Evolutionary conservation across 2,113 vertebrate species (phyloP).

Genomic region (Gracilinanus agilis): DNA sequence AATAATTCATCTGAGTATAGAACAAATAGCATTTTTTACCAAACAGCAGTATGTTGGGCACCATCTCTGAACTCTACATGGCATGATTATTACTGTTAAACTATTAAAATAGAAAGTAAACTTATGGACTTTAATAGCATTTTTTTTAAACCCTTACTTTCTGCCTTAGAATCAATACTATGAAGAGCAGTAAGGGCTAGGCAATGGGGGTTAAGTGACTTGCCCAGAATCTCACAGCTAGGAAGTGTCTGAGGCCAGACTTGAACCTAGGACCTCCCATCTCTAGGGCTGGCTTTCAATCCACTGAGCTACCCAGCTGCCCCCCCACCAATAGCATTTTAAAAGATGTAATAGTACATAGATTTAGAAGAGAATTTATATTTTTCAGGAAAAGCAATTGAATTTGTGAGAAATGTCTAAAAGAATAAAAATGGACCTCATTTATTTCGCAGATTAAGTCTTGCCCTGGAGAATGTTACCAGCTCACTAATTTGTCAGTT

Average conservation of each 20-base stretch:
- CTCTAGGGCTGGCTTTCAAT: too few relatives aligned
- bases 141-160: background rate
- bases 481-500: constrained; percentile 86
- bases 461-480: constrained; percentile 86
- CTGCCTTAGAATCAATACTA: too few relatives aligned
- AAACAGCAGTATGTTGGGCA: background rate
- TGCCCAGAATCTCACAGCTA: too few relatives aligned
- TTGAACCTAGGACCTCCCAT: too few relatives aligned
- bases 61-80: background rate
- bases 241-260: too few relatives aligned
- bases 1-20: too few relatives aligned
- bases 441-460: constrained; percentile 82
- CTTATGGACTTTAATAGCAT: background rate
- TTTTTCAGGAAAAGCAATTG: background rate
- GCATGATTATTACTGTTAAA: too few relatives aligned
- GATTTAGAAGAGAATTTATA: background rate
- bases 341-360: background rate
- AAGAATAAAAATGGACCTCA: background rate
- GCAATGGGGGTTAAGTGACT: too few relatives aligned
- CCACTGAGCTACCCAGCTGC: too few relatives aligned
- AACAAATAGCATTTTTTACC: too few relatives aligned
- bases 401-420: background rate
- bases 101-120: too few relatives aligned
- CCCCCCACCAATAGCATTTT: background rate
- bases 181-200: too few relatives aligned